Conservation (phyloP, 2,888 invertebrate species). For the Dasypolia templi region DNA sequence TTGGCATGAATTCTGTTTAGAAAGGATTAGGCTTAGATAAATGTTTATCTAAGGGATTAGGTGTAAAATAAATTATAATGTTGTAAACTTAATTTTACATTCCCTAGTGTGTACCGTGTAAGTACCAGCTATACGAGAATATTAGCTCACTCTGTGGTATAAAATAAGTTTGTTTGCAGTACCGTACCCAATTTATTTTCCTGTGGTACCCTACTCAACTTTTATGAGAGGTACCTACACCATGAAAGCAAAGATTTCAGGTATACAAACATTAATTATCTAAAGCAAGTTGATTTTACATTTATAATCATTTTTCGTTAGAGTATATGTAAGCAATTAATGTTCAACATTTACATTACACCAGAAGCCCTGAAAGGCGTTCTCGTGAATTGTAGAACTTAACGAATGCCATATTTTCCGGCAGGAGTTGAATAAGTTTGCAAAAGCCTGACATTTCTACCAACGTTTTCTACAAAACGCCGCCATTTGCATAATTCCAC, state of each 20-base stretch:
- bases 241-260: conserved; percentile 19
- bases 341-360: conserved; percentile 49
- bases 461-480: conserved; percentile 50
- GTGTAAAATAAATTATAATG: neutral
- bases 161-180: conserved; percentile 13
- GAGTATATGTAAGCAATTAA: no score
- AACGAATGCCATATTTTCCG: conserved; percentile 53
- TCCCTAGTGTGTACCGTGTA: neutral
- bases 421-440: conserved; percentile 52
- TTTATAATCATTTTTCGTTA: neutral
- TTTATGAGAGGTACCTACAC: conserved; percentile 13
- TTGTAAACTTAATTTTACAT: conserved; percentile 2
- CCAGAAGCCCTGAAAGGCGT: conserved; percentile 16
- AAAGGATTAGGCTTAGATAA: no score
- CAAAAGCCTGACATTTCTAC: conserved; percentile 24
- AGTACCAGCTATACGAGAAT: neutral
- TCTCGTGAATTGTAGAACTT: conserved; percentile 40
- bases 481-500: conserved; percentile 60
- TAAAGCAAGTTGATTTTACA: neutral
- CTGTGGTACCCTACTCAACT: neutral
- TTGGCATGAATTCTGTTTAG: no score
- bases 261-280: neutral
- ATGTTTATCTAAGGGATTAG: no score
- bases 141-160: neutral
- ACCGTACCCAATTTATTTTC: conserved; percentile 16